A percentile compares a stretch with the other conserved stretches of the same genome.
phyloP scores from a whole-genome alignment of 2,797 vertebrate genomes.

The Capromys pilorides region DNA sequence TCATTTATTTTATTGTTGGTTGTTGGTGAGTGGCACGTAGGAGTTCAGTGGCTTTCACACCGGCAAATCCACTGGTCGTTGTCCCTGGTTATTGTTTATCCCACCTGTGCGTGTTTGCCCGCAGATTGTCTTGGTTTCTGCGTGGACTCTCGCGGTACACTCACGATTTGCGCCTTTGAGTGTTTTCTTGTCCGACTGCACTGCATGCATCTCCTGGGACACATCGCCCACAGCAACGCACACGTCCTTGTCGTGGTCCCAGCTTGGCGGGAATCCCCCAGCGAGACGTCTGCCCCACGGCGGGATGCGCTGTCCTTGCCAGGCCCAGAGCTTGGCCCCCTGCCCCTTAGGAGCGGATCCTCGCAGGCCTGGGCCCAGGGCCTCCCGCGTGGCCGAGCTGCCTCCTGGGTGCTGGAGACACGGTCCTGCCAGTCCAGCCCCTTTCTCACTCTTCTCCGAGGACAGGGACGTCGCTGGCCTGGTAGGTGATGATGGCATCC shows the following conservation, averaged over 20 bases:
- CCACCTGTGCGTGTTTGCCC: not conserved
- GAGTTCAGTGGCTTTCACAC: not conserved
- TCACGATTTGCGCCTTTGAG: not conserved
- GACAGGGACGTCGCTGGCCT: too few relatives aligned
- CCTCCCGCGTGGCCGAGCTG: not conserved
- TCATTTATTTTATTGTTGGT: not conserved
- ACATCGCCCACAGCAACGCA: fast-evolving
- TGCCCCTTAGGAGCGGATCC: not conserved
- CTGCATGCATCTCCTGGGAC: not conserved
- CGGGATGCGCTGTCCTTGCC: not conserved
- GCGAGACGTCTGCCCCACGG: not conserved
- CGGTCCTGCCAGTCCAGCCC: not conserved
- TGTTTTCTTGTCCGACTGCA: not conserved
- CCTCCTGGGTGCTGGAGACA: not conserved
- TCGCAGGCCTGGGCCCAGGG: not conserved
- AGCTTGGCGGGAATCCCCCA: not conserved
- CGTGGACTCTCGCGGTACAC: not conserved
- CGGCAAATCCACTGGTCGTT: not conserved
- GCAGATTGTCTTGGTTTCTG: not conserved
- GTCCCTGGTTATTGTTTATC: not conserved
- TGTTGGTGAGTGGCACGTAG: not conserved
- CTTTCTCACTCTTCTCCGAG: not conserved
- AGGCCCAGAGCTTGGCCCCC: not conserved
- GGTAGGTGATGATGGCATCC: not conserved
- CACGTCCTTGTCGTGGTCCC: not conserved